These are phyloP conservation scores for Apteryx owenii DNA, from an alignment of 2,113 vertebrate genomes.

Conservation along the genomic window DNA sequence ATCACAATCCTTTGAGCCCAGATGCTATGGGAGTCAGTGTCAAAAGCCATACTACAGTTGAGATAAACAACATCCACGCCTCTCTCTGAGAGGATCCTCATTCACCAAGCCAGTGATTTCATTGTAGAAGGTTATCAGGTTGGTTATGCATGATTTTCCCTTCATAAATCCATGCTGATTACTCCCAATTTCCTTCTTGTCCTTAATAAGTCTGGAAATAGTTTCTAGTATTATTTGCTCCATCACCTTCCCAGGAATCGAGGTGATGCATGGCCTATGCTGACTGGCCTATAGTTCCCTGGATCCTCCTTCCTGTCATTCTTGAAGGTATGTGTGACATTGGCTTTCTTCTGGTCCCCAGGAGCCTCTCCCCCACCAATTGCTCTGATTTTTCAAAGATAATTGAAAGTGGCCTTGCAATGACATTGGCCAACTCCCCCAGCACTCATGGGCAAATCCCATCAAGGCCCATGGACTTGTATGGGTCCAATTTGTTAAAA, in stretches of 20 bases:
- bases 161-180: neutral
- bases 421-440: neutral
- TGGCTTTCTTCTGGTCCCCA: neutral
- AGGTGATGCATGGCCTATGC: neutral
- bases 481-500: neutral
- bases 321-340: neutral
- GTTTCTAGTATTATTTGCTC: neutral
- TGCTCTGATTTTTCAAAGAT: neutral
- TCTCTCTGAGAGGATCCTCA: neutral
- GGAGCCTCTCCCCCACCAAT: neutral
- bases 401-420: neutral
- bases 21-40: neutral
- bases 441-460: neutral
- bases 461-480: rapidly evolving
- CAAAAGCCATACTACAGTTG: neutral
- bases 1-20: neutral
- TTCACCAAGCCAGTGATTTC: neutral
- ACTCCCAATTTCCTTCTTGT: neutral
- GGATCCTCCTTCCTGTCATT: neutral
- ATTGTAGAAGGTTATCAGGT: neutral
- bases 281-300: neutral
- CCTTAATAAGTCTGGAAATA: neutral
- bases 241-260: rapidly evolving
- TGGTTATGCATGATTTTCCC: neutral
- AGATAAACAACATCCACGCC: neutral